These are phyloP conservation scores for Dryocosmus kuriphilus DNA, from an alignment of 2,888 invertebrate species.

Conservation along the genomic window DNA sequence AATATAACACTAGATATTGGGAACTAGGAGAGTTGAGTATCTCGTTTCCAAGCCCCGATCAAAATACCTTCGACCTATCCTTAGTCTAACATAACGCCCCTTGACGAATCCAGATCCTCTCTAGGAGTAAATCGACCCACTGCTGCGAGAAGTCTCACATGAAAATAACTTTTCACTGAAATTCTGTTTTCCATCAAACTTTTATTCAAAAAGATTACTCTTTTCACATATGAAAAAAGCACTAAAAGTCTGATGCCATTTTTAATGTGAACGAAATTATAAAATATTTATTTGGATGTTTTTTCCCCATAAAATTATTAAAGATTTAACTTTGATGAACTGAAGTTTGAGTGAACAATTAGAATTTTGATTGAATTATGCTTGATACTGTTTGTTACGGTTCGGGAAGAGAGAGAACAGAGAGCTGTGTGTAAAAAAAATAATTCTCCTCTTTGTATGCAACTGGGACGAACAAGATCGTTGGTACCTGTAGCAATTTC, in stretches of 20 bases:
- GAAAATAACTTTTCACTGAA: neutral
- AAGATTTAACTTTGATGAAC: too few relatives aligned
- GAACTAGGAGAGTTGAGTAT: constrained; percentile 27
- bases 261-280: too few relatives aligned
- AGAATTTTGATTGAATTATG: neutral
- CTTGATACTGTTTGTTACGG: neutral
- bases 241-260: too few relatives aligned
- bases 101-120: constrained; percentile 16
- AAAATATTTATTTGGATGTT: too few relatives aligned
- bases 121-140: constrained; percentile 25
- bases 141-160: constrained; percentile 1
- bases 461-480: neutral
- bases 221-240: too few relatives aligned
- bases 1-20: constrained; percentile 30
- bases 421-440: neutral
- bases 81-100: constrained; percentile 9
- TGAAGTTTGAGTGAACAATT: too few relatives aligned
- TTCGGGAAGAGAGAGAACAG: neutral
- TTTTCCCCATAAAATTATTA: too few relatives aligned
- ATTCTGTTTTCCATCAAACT: neutral
- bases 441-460: neutral
- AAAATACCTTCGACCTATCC: constrained; percentile 24
- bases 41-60: constrained; percentile 32
- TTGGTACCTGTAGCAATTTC: neutral
- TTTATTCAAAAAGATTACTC: neutral